A percentile compares a stretch with the other conserved stretches of the same genome.
Conservation (phyloP, 2,888 invertebrate species). For the Ptychoptera albimana region DNA sequence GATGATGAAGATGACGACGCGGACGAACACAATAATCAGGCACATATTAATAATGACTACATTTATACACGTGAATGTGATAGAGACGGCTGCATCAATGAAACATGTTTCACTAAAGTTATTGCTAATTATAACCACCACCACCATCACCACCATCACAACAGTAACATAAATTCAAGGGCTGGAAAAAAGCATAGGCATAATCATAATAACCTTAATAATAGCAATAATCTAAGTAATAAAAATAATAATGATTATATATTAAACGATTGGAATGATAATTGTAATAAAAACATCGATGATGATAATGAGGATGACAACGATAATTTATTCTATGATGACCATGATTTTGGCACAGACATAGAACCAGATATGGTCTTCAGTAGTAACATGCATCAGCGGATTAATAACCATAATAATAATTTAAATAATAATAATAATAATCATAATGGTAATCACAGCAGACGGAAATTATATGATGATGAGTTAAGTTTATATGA, state of each 20-base stretch:
- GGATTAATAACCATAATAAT: slow-evolving; percentile 20
- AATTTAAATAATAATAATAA: not conserved
- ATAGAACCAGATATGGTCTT: slow-evolving; percentile 16
- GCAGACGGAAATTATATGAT: not conserved
- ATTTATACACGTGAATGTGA: slow-evolving; percentile 4
- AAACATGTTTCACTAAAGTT: slow-evolving; percentile 7
- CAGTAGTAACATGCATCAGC: not conserved
- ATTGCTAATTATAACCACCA: not conserved
- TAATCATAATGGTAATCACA: not conserved
- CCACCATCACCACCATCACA: not conserved
- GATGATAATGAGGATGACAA: slow-evolving; percentile 17
- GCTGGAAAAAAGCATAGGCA: not conserved
- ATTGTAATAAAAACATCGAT: slow-evolving; percentile 8
- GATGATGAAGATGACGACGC: not conserved
- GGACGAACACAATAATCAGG: not conserved
- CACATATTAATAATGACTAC: not conserved
- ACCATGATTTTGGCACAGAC: slow-evolving; percentile 11
- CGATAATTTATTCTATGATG: slow-evolving; percentile 9
- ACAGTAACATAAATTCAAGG: not conserved
- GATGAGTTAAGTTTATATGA: slow-evolving; percentile 3
- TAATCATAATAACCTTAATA: not conserved
- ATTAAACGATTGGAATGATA: slow-evolving; percentile 6
- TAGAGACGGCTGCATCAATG: slow-evolving; percentile 7
- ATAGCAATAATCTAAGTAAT: not conserved
- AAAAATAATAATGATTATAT: slow-evolving; percentile 19